Conservation (phyloP, 2,113 vertebrate genomes). For the Gadus macrocephalus region DNA sequence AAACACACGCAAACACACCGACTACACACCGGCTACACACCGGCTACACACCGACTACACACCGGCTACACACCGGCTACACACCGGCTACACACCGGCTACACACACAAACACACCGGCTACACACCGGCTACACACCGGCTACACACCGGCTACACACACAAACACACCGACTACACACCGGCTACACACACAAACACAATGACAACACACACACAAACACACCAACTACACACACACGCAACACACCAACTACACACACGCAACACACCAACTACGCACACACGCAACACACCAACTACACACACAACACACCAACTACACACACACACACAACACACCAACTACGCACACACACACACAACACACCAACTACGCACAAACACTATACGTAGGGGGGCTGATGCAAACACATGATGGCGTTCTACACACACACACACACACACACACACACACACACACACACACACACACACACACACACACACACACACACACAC, state of each 20-base stretch:
- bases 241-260: background rate
- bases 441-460: too few relatives aligned
- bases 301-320: slow-evolving; percentile 15
- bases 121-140: slow-evolving; percentile 9
- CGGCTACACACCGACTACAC: slow-evolving; percentile 18
- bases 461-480: too few relatives aligned
- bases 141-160: slow-evolving; percentile 24
- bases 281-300: slow-evolving; percentile 2
- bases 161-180: slow-evolving; percentile 22
- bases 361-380: background rate
- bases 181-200: background rate
- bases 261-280: too few relatives aligned
- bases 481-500: too few relatives aligned
- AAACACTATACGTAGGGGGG: too few relatives aligned
- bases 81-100: background rate
- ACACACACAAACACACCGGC: too few relatives aligned
- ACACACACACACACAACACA: slow-evolving; percentile 20
- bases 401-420: too few relatives aligned
- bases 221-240: slow-evolving; percentile 17
- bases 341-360: background rate
- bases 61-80: background rate
- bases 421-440: too few relatives aligned
- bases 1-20: too few relatives aligned
- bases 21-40: slow-evolving; percentile 27
- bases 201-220: slow-evolving; percentile 19